phyloP scores from a whole-genome alignment of 1,140 invertebrate species.

The Hestina assimilis region DNA sequence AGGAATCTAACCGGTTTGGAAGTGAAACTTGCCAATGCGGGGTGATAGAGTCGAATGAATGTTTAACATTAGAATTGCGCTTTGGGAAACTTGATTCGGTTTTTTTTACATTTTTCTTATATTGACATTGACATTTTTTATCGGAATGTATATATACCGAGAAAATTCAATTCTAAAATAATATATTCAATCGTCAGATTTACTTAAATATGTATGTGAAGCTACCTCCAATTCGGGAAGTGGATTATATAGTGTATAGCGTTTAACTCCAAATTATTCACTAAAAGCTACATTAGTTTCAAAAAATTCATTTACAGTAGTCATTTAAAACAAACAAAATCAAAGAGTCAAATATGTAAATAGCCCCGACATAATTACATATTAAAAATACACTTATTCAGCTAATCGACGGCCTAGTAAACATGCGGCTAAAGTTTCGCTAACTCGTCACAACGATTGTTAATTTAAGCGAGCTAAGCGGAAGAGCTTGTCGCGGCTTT shows the following conservation, averaged over 20 bases:
- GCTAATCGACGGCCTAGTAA: background rate
- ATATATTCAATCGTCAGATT: too few relatives aligned
- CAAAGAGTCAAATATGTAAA: background rate
- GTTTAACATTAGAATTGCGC: constrained; percentile 4
- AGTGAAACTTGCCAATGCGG: constrained; percentile 9
- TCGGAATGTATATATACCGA: too few relatives aligned
- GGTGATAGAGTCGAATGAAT: constrained; percentile 10
- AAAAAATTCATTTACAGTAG: too few relatives aligned
- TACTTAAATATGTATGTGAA: too few relatives aligned
- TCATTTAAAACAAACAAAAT: too few relatives aligned
- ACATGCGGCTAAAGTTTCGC: background rate
- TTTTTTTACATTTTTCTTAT: background rate
- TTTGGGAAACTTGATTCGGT: background rate
- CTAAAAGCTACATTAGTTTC: too few relatives aligned
- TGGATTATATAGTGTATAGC: too few relatives aligned
- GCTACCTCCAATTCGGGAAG: too few relatives aligned
- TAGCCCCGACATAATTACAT: background rate
- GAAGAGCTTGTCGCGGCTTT: constrained; percentile 4
- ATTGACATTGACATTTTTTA: too few relatives aligned
- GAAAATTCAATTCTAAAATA: too few relatives aligned
- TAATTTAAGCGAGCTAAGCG: constrained; percentile 9
- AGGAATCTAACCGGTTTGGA: constrained; percentile 10
- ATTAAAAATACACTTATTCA: background rate
- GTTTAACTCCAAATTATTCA: too few relatives aligned
- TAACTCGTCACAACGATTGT: constrained; percentile 10